Conservation (phyloP, 30 jellyfish, hydroid and myxozoan species). For the Hydra vulgaris region DNA sequence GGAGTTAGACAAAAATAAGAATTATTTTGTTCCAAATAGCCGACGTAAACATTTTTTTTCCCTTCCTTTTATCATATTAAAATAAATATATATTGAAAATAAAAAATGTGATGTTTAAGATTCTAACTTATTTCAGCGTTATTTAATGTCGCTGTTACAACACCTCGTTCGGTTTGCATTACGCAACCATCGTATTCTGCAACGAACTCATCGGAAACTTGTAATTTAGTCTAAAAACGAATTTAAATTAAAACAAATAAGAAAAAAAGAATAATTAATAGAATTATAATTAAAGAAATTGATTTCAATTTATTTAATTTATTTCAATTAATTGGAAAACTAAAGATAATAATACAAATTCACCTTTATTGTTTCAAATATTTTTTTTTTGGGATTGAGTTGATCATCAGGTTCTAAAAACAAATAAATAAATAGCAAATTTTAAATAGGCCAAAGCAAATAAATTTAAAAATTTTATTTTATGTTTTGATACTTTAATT, state of each 20-base stretch:
- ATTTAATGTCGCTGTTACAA: slow-evolving; percentile 27
- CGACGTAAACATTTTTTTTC: too few relatives aligned
- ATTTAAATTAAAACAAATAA: neutral
- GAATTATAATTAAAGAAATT: neutral
- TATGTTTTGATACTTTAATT: too few relatives aligned
- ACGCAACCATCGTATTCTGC: slow-evolving; percentile 70
- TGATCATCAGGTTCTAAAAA: slow-evolving; percentile 80
- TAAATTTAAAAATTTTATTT: too few relatives aligned
- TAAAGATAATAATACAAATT: too few relatives aligned
- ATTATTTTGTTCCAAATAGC: too few relatives aligned
- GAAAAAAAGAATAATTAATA: neutral
- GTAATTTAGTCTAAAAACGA: slow-evolving; percentile 37
- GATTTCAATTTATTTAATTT: neutral
- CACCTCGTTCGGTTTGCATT: slow-evolving; percentile 45
- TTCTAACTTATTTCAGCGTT: slow-evolving; percentile 73
- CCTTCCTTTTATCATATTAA: too few relatives aligned
- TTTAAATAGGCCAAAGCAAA: neutral
- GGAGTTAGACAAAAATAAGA: too few relatives aligned
- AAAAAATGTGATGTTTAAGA: too few relatives aligned
- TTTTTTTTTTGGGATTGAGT: slow-evolving; percentile 81
- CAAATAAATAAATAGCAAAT: too few relatives aligned
- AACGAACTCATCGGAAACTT: slow-evolving; percentile 58
- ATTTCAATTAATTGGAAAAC: too few relatives aligned
- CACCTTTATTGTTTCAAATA: slow-evolving; percentile 87
- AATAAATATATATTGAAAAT: too few relatives aligned